Percentiles rank a stretch among this genome's conserved stretches.
Conservation (phyloP, 1,140 invertebrate genomes). For the Lucilia sericata region DNA sequence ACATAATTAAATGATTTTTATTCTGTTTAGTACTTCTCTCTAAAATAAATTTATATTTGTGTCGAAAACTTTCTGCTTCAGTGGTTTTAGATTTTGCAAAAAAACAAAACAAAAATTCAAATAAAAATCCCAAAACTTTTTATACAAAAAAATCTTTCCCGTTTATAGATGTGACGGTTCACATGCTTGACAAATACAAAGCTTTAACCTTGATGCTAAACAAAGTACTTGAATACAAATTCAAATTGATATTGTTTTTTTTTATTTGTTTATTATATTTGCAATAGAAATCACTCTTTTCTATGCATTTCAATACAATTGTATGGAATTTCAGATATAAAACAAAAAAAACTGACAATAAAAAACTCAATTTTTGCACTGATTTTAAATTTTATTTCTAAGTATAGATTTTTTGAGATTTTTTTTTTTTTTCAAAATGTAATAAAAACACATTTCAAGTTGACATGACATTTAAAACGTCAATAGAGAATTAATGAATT, state of each 20-base stretch:
- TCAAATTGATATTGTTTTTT: not conserved
- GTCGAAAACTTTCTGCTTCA: slow-evolving; percentile 1
- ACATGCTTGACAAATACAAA: slow-evolving; percentile 15
- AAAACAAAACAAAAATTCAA: not conserved
- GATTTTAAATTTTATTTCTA: too few species aligned
- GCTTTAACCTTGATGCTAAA: not conserved
- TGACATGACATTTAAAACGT: slow-evolving; percentile 32
- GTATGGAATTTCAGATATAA: not conserved
- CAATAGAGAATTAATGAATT: slow-evolving; percentile 2
- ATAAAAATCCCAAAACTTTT: not conserved
- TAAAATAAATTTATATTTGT: not conserved
- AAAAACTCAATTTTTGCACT: not conserved
- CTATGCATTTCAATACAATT: not conserved
- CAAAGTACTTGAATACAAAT: not conserved
- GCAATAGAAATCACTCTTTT: not conserved
- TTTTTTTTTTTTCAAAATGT: too few species aligned
- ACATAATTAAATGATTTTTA: slow-evolving; percentile 1
- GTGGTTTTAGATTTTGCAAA: not conserved
- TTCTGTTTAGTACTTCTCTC: not conserved
- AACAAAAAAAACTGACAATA: not conserved
- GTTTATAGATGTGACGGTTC: not conserved
- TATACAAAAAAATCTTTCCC: not conserved
- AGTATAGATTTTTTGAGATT: too few species aligned
- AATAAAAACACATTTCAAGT: not conserved
- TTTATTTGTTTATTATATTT: not conserved